Evolutionary conservation across 2,888 invertebrate genomes (phyloP), one percentile per base, ranked within the genome.

Genomic region (Listrodromus nycthemerus): DNA sequence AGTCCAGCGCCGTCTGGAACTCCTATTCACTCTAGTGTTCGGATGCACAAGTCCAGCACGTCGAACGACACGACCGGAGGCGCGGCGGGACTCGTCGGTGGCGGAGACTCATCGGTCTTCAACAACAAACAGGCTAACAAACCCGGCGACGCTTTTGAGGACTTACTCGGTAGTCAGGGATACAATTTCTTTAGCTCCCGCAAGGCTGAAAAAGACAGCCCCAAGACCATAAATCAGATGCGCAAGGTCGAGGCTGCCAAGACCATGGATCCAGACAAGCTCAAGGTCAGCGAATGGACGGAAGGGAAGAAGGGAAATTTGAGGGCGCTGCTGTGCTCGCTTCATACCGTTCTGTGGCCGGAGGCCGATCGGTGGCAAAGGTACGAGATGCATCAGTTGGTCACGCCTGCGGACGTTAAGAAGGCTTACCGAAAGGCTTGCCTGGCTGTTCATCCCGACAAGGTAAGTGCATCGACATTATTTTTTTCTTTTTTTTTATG

Each of bases 301-400:
- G 97, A 98, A 91, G 99, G 99, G 8, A 99, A 99, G 94, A 98
- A 98, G 91, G 96, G 97, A 78, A 99, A 99, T 93, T 98, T 99
- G 87, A 96, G 99, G 80, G 99, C 99, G 0, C 94, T 99, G 30
- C 94, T 99, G 33, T 98, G 99, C 91, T 98, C 99, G 0, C 95
- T 99, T 92, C 98, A 99, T 92, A 97, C 97, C 0, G 97, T 99
- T 67, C 94, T 99, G 76, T 99, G 99, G 99, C 90, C 92, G 0
- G 96, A 96, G 66, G 98, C 97, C 70, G 97, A 97, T 37, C 97
- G 98, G 89, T 99, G 99, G 99, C 95, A 96, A 85, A 97, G 97
- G 89, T 97, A 97, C 90, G 98, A 98, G 91, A 99, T 99, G 98
- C 96, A 98, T 91, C 98, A 98, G 88, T 95, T 99, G 55, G 97